Base-by-base conservation (phyloP, 1,140 invertebrate genomes). In the Drosophila novamexicana region DNA sequence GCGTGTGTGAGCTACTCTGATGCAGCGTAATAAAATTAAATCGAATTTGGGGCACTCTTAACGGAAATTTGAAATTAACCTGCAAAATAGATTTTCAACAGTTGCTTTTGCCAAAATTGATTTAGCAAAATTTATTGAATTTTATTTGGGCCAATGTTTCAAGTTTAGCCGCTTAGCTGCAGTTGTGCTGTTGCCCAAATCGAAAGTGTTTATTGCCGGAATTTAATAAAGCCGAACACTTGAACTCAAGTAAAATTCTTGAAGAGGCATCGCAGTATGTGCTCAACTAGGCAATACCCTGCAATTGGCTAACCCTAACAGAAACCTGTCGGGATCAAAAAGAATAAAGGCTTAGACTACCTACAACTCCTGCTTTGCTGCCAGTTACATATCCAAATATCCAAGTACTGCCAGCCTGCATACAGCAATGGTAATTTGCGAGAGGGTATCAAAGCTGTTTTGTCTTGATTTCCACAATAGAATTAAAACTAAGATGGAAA, bases 61-160 rank as follows among this genome's bases (percentile, higher is more conserved):
- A 67, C 44, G 64, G 72, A 77, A 79, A 84, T 79, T 79, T 70
- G 57, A 83, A 79, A 79, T 80, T 73, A 83, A 83, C 79, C 62
- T 61, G 16, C 36, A 34, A 66, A 83, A 81, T 75, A 75, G 52
- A 68, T 61, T 68, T 45, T 61, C 45, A 68, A 52, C 36, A 62
- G 45, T 37, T 62, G 32, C 45, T 47, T 39, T 50, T 9, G 8
- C n/a, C 9, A 36, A 62, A 62, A 62, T 59, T 59, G 57, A 59
- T 59, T 59, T 45, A 59, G 47, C 42, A 34, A 36, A 52, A 52
- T 52, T 36, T 36, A 52, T 52, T 52, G 50, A 52, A 52, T 52
- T 52, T 32, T 32, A 52, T 16, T 10, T 52, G n/a, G 50, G 32
- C 29, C 50, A 59, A 59, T 22, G 22, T 58, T 44, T 44, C 49